Conservation (phyloP, 2,797 vertebrate genomes). For the Nothura maculosa region DNA sequence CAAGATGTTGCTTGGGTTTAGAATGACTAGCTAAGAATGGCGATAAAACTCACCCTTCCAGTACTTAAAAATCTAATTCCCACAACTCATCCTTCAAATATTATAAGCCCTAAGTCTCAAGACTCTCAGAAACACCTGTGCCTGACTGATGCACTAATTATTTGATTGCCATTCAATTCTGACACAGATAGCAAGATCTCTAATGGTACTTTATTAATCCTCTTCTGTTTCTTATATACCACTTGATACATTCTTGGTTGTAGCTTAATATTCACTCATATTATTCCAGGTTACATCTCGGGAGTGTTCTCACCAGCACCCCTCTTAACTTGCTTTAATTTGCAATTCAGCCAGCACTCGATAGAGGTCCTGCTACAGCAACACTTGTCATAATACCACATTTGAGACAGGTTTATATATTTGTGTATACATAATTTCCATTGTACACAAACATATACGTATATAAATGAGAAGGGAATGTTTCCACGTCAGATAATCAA, state of each 20-base stretch:
- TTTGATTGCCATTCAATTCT: neutral
- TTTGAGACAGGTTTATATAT: neutral
- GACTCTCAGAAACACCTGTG: neutral
- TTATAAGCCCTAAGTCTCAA: neutral
- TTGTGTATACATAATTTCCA: accelerated
- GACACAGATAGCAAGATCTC: neutral
- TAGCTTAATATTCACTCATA: neutral
- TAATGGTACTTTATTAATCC: neutral
- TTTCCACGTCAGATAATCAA: neutral
- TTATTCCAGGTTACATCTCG: neutral
- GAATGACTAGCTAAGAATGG: neutral
- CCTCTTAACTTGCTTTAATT: neutral
- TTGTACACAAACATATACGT: no score
- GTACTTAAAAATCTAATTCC: neutral
- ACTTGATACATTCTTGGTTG: neutral
- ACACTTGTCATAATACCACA: neutral
- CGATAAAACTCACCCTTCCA: neutral
- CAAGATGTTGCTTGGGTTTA: neutral
- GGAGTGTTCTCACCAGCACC: neutral
- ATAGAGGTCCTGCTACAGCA: neutral
- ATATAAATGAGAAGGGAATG: neutral
- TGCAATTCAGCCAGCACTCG: neutral
- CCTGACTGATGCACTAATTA: neutral
- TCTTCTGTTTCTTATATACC: neutral
- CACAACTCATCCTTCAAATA: neutral